A percentile compares a stretch with the other conserved stretches of the same genome.
These are phyloP conservation scores for Irena cyanogastra DNA, from an alignment of 2,113 vertebrate genomes.

Conservation along the genomic window DNA sequence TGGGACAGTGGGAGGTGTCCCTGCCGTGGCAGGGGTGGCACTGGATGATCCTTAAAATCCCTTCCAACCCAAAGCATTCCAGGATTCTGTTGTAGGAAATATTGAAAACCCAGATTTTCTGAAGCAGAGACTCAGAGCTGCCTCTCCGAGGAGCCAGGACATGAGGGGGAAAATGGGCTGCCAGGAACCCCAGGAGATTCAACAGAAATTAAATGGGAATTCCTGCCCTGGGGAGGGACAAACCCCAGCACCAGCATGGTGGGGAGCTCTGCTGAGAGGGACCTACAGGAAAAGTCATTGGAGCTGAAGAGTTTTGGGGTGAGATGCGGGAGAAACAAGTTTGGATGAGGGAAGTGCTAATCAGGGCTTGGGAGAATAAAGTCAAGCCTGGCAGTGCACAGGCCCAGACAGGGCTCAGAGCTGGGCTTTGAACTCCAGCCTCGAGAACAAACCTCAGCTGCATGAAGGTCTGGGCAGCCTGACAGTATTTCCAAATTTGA, in stretches of 20 bases:
- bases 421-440: neutral
- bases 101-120: neutral
- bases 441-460: neutral
- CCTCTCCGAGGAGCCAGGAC: neutral
- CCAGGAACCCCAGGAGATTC: neutral
- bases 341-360: neutral
- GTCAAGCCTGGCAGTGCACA: too few relatives aligned
- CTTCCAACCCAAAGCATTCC: neutral
- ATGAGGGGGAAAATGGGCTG: neutral
- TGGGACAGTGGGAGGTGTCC: neutral
- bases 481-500: neutral
- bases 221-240: neutral
- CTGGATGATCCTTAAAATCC: neutral
- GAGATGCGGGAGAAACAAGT: rapidly evolving
- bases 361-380: neutral
- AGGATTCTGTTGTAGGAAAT: neutral
- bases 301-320: neutral
- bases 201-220: too few relatives aligned
- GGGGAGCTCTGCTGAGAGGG: neutral
- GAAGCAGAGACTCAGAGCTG: neutral
- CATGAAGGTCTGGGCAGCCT: neutral
- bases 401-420: neutral
- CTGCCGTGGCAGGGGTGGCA: neutral
- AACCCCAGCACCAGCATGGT: rapidly evolving
- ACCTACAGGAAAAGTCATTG: rapidly evolving